phyloP scores from a whole-genome alignment of 2,113 vertebrate species.

The Copsychus sechellarum region DNA sequence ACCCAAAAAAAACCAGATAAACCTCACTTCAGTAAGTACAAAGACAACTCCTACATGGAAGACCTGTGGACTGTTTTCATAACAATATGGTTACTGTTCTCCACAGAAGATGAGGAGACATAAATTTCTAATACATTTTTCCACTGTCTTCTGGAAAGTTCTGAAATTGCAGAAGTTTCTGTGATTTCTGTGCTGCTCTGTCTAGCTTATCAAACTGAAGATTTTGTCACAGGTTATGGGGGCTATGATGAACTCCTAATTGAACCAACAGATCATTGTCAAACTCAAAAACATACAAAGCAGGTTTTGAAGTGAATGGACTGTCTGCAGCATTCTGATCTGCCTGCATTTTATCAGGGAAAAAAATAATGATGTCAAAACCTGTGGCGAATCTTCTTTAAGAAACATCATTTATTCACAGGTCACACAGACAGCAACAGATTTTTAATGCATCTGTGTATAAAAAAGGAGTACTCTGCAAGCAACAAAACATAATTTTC shows the following conservation, averaged over 20 bases:
- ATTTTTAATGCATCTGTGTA: background rate
- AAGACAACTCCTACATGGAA: background rate
- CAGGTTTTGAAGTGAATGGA: background rate
- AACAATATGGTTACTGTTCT: background rate
- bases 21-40: background rate
- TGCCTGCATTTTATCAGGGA: background rate
- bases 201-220: background rate
- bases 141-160: background rate
- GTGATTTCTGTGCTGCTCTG: background rate
- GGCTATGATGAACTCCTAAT: background rate
- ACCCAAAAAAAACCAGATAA: accelerated
- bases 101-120: background rate
- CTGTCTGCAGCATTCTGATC: background rate
- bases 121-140: background rate
- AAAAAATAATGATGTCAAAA: conserved; percentile 37
- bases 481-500: background rate
- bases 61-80: background rate
- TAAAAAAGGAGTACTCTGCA: background rate
- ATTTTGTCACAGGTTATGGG: background rate
- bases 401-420: background rate
- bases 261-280: background rate
- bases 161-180: background rate
- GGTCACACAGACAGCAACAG: background rate
- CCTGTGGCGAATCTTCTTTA: background rate
- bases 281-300: background rate